These are phyloP conservation scores for Papilio gigon DNA, from an alignment of 2,888 invertebrate species.

Conservation along the genomic window DNA sequence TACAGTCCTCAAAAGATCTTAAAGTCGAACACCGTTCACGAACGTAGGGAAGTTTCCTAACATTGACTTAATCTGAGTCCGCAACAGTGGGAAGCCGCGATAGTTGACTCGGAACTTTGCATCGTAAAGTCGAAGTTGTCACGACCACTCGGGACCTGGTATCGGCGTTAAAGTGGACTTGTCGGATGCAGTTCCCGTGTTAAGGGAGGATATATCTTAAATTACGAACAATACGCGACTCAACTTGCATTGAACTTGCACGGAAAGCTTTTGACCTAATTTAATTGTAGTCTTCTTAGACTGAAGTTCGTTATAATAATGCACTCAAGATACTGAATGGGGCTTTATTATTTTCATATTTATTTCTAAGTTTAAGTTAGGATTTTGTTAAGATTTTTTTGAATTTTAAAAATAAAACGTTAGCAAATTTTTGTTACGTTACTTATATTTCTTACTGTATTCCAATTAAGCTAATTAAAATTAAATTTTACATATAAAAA, in stretches of 20 bases:
- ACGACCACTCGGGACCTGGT: constrained; percentile 47
- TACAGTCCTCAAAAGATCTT: constrained; percentile 9
- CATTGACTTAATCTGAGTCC: constrained; percentile 55
- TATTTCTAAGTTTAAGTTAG: background rate
- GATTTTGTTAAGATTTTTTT: too few species aligned
- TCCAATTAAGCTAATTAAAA: too few species aligned
- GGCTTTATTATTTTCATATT: background rate
- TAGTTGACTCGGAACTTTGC: constrained; percentile 45
- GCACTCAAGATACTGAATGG: too few species aligned
- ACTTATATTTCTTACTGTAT: too few species aligned
- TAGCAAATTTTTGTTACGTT: too few species aligned
- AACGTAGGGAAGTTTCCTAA: constrained; percentile 53
- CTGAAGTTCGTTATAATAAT: background rate
- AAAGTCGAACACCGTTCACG: constrained; percentile 38
- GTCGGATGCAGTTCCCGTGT: constrained; percentile 46
- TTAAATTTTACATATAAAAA: too few species aligned
- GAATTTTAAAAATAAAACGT: too few species aligned
- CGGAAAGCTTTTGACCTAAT: constrained; percentile 30
- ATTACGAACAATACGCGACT: constrained; percentile 38
- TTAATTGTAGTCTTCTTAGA: constrained; percentile 11
- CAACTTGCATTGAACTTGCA: constrained; percentile 23
- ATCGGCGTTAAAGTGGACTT: constrained; percentile 45
- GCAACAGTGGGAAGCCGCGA: constrained; percentile 48
- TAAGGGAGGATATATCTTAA: constrained; percentile 38
- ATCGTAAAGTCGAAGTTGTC: constrained; percentile 44